Evolutionary conservation across 2,113 vertebrate genomes (phyloP).

Genomic region (Hemiprocne comata): DNA sequence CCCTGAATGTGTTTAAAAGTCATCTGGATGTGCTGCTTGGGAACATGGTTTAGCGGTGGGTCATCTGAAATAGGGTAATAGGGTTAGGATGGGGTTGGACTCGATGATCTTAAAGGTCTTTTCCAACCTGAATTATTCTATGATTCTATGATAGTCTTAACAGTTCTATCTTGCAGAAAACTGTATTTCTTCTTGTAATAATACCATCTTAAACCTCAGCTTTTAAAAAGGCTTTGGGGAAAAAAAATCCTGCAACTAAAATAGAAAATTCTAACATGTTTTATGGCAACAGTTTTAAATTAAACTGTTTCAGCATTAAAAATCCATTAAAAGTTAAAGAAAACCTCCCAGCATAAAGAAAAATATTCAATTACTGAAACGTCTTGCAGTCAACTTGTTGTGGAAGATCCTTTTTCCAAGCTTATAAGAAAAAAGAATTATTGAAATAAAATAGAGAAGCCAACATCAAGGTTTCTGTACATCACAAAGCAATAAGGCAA

Average conservation of each 20-base stretch:
- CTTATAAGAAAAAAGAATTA: conserved; percentile 5
- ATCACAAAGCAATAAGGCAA: conserved; percentile 43
- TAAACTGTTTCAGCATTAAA: conserved; percentile 52
- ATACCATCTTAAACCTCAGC: neutral
- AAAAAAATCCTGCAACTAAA: neutral
- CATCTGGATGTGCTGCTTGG: too few relatives aligned
- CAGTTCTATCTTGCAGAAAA: neutral
- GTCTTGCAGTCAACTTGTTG: conserved; percentile 37
- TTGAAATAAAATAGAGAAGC: conserved; percentile 26
- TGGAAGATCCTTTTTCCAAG: conserved; percentile 7
- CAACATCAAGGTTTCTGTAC: conserved; percentile 5
- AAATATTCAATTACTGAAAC: conserved; percentile 62
- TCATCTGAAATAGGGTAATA: too few relatives aligned
- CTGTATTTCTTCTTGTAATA: neutral
- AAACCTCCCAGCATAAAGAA: conserved; percentile 47
- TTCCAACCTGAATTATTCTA: too few relatives aligned
- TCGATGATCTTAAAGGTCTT: too few relatives aligned
- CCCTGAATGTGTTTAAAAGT: too few relatives aligned
- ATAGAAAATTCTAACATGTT: conserved; percentile 29
- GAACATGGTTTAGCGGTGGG: too few relatives aligned
- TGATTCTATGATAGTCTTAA: neutral
- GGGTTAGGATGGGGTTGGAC: too few relatives aligned
- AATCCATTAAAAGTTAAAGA: conserved; percentile 57
- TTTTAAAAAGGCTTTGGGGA: neutral
- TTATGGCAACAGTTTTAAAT: conserved; percentile 56